Evolutionary conservation across 2,888 invertebrate genomes (phyloP).

Genomic region (Calliopum simillimum): DNA sequence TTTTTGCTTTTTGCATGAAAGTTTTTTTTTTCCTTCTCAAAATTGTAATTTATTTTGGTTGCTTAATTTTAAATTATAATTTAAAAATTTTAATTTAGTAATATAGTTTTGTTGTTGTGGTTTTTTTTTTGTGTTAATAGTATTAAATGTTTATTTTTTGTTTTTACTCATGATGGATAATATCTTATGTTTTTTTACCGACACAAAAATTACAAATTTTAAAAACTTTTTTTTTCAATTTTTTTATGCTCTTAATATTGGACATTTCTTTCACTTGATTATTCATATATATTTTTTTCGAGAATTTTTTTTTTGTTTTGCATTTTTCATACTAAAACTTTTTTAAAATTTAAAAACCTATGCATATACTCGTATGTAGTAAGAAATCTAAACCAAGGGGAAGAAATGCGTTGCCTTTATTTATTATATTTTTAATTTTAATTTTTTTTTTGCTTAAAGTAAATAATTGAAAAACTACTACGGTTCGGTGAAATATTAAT

Average conservation of each 20-base stretch:
- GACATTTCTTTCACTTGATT: too few species aligned
- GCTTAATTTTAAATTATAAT: conserved; percentile 17
- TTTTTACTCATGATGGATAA: not conserved
- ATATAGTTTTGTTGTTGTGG: conserved; percentile 18
- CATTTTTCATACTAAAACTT: not conserved
- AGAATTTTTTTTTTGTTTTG: not conserved
- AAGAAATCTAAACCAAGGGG: conserved; percentile 60
- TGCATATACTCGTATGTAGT: conserved; percentile 43
- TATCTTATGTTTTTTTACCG: conserved; percentile 9
- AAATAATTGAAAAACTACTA: too few species aligned
- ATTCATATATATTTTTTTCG: too few species aligned
- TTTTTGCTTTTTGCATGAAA: conserved; percentile 26
- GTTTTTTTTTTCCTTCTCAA: conserved; percentile 10
- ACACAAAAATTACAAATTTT: conserved; percentile 23
- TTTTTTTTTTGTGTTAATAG: conserved; percentile 23
- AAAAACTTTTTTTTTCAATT: conserved; percentile 7
- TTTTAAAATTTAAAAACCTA: conserved; percentile 53
- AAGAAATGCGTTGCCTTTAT: conserved; percentile 42
- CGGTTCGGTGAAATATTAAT: too few species aligned
- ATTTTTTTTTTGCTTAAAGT: too few species aligned
- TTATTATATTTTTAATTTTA: too few species aligned
- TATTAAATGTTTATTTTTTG: conserved; percentile 20
- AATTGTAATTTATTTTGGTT: not conserved
- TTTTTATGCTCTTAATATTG: not conserved
- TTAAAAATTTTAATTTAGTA: conserved; percentile 29